Evolutionary conservation across 2,797 vertebrate genomes (phyloP).

Genomic region (Sebastiscus tertius): DNA sequence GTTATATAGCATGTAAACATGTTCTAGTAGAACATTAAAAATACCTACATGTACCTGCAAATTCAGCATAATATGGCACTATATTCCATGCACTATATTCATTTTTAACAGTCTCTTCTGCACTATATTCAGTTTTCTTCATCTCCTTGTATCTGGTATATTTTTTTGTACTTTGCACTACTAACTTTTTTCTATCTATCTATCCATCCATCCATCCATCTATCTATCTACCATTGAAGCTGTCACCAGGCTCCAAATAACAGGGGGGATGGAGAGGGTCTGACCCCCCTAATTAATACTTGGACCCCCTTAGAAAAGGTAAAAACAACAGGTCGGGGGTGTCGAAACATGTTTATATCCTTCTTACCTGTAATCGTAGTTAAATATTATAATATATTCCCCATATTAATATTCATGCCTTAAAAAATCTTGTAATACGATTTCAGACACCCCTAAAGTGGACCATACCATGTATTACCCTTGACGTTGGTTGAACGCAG

Average conservation of each 20-base stretch:
- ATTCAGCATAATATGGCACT: too few relatives aligned
- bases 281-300: not conserved
- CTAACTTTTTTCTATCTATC: too few relatives aligned
- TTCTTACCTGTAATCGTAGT: not conserved
- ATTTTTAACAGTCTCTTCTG: too few relatives aligned
- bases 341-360: not conserved
- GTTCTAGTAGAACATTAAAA: too few relatives aligned
- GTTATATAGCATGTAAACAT: not conserved
- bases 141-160: too few relatives aligned
- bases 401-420: not conserved
- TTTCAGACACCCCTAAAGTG: not conserved
- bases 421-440: not conserved
- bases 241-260: not conserved
- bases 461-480: not conserved
- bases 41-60: not conserved
- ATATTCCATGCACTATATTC: too few relatives aligned
- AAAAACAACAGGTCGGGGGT: too few relatives aligned
- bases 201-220: fast-evolving
- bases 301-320: too few relatives aligned
- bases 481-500: not conserved
- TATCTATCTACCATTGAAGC: not conserved
- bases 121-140: too few relatives aligned
- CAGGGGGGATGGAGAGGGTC: not conserved
- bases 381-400: not conserved
- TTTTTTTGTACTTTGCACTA: too few relatives aligned